Conservation (phyloP, 2,888 invertebrate genomes). For the Mythimna lalbum region DNA sequence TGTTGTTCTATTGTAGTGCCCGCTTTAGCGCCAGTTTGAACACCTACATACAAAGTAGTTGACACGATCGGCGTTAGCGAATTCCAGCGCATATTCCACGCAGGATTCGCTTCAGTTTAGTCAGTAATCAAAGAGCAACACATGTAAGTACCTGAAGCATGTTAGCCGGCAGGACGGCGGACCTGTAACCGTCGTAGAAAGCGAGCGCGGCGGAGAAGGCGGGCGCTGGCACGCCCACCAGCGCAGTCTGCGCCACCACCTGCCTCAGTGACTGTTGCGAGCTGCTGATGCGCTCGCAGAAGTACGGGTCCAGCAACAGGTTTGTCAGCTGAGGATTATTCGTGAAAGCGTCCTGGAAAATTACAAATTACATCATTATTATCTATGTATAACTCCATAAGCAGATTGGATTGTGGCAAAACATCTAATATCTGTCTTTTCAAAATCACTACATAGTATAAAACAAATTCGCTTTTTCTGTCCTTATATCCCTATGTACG, state of each 20-base stretch:
- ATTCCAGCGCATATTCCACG: neutral
- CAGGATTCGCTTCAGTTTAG: neutral
- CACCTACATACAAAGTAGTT: neutral
- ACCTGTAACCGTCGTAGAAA: slow-evolving; percentile 99
- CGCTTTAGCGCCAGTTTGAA: neutral
- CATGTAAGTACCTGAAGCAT: slow-evolving; percentile 93
- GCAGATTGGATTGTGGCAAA: neutral
- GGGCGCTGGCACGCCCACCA: slow-evolving; percentile 98
- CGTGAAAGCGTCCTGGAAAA: slow-evolving; percentile 95
- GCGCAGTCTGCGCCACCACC: slow-evolving; percentile 93
- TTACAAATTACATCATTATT: neutral
- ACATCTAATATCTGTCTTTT: too few species aligned
- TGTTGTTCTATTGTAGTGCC: too few species aligned
- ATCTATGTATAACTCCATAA: neutral
- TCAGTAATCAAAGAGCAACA: neutral
- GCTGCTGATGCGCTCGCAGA: slow-evolving; percentile 94
- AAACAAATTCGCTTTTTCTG: too few species aligned
- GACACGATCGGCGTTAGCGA: neutral
- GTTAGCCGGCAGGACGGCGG: slow-evolving; percentile 97
- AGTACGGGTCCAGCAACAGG: slow-evolving; percentile 98
- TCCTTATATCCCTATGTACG: too few species aligned
- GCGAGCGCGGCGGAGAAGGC: slow-evolving; percentile 98
- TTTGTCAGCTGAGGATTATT: slow-evolving; percentile 96
- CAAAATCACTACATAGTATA: too few species aligned
- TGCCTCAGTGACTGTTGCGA: slow-evolving; percentile 96